Percentiles rank a stretch among this genome's conserved stretches.
These are phyloP conservation scores for Lophotriccus pileatus DNA, from an alignment of 2,797 vertebrate genomes.

Conservation along the genomic window DNA sequence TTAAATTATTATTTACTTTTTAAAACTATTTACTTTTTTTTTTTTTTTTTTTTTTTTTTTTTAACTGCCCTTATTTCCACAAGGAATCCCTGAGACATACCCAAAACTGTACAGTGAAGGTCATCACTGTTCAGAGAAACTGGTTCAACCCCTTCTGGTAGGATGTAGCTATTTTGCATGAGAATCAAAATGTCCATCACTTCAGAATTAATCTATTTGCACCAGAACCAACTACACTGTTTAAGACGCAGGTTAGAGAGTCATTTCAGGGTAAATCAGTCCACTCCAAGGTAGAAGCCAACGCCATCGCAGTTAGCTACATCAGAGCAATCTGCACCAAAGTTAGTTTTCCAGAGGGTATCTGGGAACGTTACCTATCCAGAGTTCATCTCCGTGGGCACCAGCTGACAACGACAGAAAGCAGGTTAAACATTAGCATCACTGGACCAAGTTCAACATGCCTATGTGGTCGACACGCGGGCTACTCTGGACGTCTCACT, in stretches of 20 bases:
- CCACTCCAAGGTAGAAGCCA: conserved; percentile 55
- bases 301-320: conserved; percentile 17
- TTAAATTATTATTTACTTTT: conserved; percentile 74
- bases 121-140: conserved; percentile 74
- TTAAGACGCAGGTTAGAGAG: conserved; percentile 28
- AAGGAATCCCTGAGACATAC: conserved; percentile 86
- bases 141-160: conserved; percentile 68
- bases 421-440: conserved; percentile 18
- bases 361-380: conserved; percentile 49
- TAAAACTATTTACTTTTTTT: conserved; percentile 71
- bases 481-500: not conserved
- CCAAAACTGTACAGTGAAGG: conserved; percentile 76
- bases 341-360: conserved; percentile 51
- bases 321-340: conserved; percentile 42
- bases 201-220: conserved; percentile 34
- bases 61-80: conserved; percentile 82
- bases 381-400: conserved; percentile 56
- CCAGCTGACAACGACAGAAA: conserved; percentile 13
- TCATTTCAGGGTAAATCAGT: conserved; percentile 56
- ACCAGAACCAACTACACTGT: conserved; percentile 15
- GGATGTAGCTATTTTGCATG: conserved; percentile 47
- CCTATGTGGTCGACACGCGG: rapidly evolving
- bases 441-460: not conserved
- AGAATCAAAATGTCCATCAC: conserved; percentile 26
- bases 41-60: conserved; percentile 54